Evolutionary conservation across 2,797 vertebrate genomes (phyloP).

Genomic region (Morus bassanus): DNA sequence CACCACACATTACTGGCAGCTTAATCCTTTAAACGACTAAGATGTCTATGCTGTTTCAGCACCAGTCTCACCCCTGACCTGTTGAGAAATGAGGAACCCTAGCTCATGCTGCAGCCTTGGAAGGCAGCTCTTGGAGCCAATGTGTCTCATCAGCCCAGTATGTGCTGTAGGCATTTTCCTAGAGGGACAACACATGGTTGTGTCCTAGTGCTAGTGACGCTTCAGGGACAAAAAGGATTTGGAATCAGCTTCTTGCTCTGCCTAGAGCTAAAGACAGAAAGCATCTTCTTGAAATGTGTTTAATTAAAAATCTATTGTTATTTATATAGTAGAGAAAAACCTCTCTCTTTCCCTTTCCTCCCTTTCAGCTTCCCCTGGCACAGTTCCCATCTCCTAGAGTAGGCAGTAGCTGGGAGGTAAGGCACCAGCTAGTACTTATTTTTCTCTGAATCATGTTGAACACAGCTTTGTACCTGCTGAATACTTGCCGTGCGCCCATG

Average conservation of each 20-base stretch:
- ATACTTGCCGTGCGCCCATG: neutral
- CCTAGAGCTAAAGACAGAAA: neutral
- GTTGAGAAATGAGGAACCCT: rapidly evolving
- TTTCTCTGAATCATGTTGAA: neutral
- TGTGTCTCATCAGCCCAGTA: neutral
- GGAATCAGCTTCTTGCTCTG: neutral
- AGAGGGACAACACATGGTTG: neutral
- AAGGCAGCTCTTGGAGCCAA: rapidly evolving
- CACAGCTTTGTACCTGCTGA: neutral
- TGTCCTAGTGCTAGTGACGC: rapidly evolving
- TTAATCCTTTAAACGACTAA: neutral
- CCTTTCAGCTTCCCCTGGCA: neutral
- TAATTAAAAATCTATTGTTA: neutral
- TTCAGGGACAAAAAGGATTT: neutral
- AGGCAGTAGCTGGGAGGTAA: neutral
- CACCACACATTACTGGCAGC: neutral
- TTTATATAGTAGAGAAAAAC: neutral
- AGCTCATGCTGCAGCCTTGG: neutral
- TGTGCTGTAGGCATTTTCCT: rapidly evolving
- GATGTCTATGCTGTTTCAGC: neutral
- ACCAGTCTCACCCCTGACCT: neutral
- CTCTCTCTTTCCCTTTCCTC: neutral
- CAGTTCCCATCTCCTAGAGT: neutral
- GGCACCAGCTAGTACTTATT: neutral
- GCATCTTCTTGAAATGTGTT: neutral